These are phyloP conservation scores for Erpobdella octoculata DNA, from an alignment of 2,888 invertebrate genomes.

Conservation along the genomic window DNA sequence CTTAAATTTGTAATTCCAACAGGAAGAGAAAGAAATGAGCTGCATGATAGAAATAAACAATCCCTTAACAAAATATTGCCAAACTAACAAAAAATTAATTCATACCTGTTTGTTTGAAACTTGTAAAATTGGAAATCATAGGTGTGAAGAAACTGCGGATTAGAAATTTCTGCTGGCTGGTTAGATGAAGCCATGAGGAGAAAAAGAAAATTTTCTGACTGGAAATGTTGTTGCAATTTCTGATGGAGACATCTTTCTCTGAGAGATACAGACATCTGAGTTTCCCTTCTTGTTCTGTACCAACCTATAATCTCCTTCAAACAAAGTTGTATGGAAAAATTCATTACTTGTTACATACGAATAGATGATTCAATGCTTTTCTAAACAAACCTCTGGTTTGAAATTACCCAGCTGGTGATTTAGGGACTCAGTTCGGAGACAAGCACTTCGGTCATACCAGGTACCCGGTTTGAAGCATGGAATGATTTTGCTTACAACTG, in stretches of 20 bases:
- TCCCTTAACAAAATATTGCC: not conserved
- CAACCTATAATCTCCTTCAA: not conserved
- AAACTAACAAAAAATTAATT: too few relatives aligned
- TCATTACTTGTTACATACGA: not conserved
- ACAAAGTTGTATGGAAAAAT: not conserved
- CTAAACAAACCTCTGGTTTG: not conserved
- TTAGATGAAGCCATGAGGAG: too few relatives aligned
- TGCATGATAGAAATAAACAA: not conserved
- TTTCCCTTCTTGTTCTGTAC: slow-evolving; percentile 4
- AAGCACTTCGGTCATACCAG: not conserved
- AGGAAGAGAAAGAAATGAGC: not conserved
- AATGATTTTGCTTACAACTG: not conserved
- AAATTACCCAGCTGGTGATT: not conserved
- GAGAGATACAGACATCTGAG: not conserved
- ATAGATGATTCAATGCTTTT: not conserved
- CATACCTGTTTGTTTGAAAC: not conserved
- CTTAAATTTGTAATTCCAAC: not conserved
- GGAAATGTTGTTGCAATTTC: not conserved
- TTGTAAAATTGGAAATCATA: not conserved
- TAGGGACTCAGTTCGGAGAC: not conserved
- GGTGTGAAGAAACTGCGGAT: slow-evolving; percentile 1
- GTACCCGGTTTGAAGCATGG: not conserved
- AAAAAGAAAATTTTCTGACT: not conserved
- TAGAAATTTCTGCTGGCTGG: too few relatives aligned
- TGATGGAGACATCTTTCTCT: not conserved